Base-by-base conservation (phyloP, 2,888 invertebrate species). In the Temnothorax rugatulus region DNA sequence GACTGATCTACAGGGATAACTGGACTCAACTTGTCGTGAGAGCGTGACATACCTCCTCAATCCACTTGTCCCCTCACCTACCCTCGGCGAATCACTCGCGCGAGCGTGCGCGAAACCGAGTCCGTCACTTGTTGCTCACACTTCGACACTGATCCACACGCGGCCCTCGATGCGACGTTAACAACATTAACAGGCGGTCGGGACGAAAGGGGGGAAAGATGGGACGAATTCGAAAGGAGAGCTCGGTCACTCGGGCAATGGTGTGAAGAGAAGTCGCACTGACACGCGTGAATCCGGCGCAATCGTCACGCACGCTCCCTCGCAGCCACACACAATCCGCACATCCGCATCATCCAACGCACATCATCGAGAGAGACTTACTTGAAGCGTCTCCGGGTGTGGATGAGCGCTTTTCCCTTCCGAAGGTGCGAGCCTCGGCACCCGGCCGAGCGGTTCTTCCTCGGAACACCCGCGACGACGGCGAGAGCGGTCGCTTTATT, bases 101-200 rank as follows among this genome's bases (percentile, higher is more conserved):
- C 52, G 76, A 82, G 61, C 63, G 76, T 75, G 63, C 63, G 82
- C 61, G 52, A 75, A 75, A 52, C 29, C 41, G 71, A 57, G 21
- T 71, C 57, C 79, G 88, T 86, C 87, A 87, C 88, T 87, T 86
- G 89, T 84, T 73, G 73, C 82, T 77, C 41, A 66, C 89, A 89
- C 89, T 89, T 76, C 71, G 82, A 68, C 89, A 89, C 89, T 84
- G 75, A 54, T 82, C 75, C 89, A 89, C 89, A 86, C 89, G 79
- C 89, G 89, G 38, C 50, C 75, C 81, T 83, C 25, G 76, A 34
- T 29, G 47, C 61, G 61, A 66, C 34, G 50, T 76, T 52, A 64
- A 63, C 59, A 18, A 34, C 15, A 2, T 75, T 64, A 75, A 64
- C 64, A 50, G 50, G 34, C 34, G 41, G 29, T 52, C 34, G 25